Base-by-base conservation (phyloP, 2,113 vertebrate genomes). In the Camelus bactrianus region DNA sequence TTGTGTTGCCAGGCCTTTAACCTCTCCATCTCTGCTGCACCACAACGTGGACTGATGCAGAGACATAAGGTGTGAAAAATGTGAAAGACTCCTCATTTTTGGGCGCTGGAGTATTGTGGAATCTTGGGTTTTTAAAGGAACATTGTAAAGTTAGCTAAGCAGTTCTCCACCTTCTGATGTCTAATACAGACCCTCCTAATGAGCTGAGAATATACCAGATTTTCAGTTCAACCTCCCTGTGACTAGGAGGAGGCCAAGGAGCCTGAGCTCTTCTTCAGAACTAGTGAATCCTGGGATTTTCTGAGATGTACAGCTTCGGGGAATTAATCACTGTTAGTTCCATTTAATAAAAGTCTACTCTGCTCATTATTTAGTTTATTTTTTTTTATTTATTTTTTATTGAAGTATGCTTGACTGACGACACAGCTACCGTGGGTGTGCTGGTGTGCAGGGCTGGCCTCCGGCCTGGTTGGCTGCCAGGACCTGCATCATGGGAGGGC, bases 21-120 rank as follows among this genome's bases (percentile, higher is more conserved):
- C 54, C 42, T 92, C 32, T 89, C 26, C 6, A 46, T 90, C 42
- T 89, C 75, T 92, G 69, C 95, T 87, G n/a, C 56, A 52, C n/a
- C 58, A 90, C 79, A 35, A 22, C 50, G 58, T 50, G 69, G 42
- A 54, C 64, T 75, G 3, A 20, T 83, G 73, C 73, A 92, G 28
- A 89, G 83, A 30, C 3, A 6, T 69, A 58, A 90, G 4, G 56
- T 69, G 87, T 62, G 42, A 48, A 86, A 69, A 75, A 86, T 35
- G 15, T 87, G 88, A 92, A 89, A 83, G 48, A 0, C 22, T 82
- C 8, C 24, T 92, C 32, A 70, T 60, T 81, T 93, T 48, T 70
- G 60, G 38, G 4, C 28, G 12, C 11, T 88, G 48, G 22, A 42
- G 70, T 75, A 2, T 50, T 65, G 17, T 69, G n/a, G 17, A 62